Base-by-base conservation (phyloP, 2,797 vertebrate species). In the Eremophila alpestris region DNA sequence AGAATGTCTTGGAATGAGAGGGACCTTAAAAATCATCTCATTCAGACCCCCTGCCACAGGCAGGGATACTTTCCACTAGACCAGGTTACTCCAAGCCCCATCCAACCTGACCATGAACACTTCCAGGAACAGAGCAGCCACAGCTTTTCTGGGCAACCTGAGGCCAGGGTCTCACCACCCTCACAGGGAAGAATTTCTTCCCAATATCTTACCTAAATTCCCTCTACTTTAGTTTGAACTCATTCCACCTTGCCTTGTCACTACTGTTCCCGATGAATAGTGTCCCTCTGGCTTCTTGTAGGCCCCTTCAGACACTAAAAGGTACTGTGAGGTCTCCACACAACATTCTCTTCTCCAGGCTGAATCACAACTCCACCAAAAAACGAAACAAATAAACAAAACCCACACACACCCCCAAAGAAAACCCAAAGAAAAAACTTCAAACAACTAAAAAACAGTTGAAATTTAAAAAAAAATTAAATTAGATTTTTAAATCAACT, bases 381-480 rank as follows among this genome's bases (percentile, higher is more conserved):
- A 78, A 62, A 16, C 18, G 29, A 46, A 26, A 5, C 17, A 70
- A 54, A 10, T 11, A 67, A 46, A 19, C 29, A n/a, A 13, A 46
- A 9, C 5, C 14, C 27, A 10, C 4, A 2, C 34, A 5, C 18
- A 0, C 2, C 18, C 40, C 11, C 19, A 19, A 8, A 16, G 27
- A 38, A 59, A 59, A n/a, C n/a, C 23, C 16, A 32, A 52, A 49
- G 17, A 38, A 38, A 70, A 45, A 27, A 8, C 23, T 11, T 48
- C 13, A 34, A 69, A 46, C 29, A 69, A 21, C 14, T 45, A 20
- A 69, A 68, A 51, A 51, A 2, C 9, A 55, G 12, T 26, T 60
- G 5, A 15, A 41, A 24, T 20, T 13, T 27, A 4, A 6, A 27
- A 77, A 60, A 20, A 52, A 38, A 27, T 7, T 46, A 17, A 51